Evolutionary conservation across 1,140 invertebrate genomes (phyloP), one percentile per base, ranked within the genome.

Genomic region (Drosophila baimaii): DNA sequence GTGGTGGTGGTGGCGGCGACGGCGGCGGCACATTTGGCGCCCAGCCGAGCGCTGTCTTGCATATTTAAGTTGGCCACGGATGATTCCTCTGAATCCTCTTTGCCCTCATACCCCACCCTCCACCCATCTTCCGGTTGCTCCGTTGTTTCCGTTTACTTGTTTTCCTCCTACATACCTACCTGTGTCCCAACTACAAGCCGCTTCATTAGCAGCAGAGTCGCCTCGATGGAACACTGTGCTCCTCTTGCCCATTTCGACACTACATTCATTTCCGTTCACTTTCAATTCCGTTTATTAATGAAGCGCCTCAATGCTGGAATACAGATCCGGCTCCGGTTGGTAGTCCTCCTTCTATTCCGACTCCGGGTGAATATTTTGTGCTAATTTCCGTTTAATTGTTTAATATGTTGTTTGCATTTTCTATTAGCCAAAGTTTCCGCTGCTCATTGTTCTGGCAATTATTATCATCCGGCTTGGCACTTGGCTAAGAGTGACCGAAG

Each of bases 351-450:
- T 1, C n/a, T 37, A 10, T 10, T 29, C 2, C 7, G 54, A 2
- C 19, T 23, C 39, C 10, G 61, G 0, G 3, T 77, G 84, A 79
- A 76, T 72, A 86, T 83, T 83, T 83, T 68, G 84, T 88, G 83
- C 72, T 88, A 88, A 88, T 88, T 88, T 88, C 83, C 83, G 83
- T 88, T 89, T 88, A 88, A 88, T 88, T 88, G 84, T 88, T 88
- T 88, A 89, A 88, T 88, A 86, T 86, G 73, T 88, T 86, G 83
- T 86, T 86, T 82, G 83, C 83, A 86, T 79, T 88, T 79, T 79
- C 84, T 78, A 86, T 85, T 88, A 82, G 75, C 79, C 62, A 37
- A 58, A 62, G 75, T 71, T 82, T 85, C 82, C 83, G 79, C 35
- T 37, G 59, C 37, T 63, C 75, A 76, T 85, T 85, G 82, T 81